Evolutionary conservation across 2,888 invertebrate genomes (phyloP), one percentile per base, ranked within the genome.

Genomic region (Dermolepida albohirtum): DNA sequence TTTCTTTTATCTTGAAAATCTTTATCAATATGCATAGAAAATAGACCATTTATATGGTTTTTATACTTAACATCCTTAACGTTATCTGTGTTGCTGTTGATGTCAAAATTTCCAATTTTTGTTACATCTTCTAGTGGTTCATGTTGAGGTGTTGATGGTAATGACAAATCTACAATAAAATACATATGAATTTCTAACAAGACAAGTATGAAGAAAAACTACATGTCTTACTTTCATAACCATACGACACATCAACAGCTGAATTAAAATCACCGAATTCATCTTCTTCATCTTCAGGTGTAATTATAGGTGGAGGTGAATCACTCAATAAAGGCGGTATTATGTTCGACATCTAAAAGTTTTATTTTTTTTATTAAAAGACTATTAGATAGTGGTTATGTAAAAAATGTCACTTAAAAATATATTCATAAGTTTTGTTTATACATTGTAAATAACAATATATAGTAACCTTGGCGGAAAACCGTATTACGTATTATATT

Each of bases 221-320:
- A n/a, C 27, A 6, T 2, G 16, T 40, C 59, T 50, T 76, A 81
- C 81, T 77, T 72, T 81, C 81, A 75, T 79, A 79, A 73, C 78
- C 79, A 71, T 77, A 81, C 22, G 81, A 81, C 64, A 78, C 70
- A 73, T 82, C 80, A 40, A 74, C 78, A 55, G 80, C 76, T 73
- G 86, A 86, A 81, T 86, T 85, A 82, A 88, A 89, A 77, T 88
- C 87, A 47, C 87, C 87, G 84, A 89, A 89, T 78, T 88, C 88
- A 82, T 88, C 88, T 67, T 83, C 82, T 57, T 85, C 85, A 70
- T 85, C 83, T 55, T 78, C 80, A 63, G 78, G 77, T 64, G 79
- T 78, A 70, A 84, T 84, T 73, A 87, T 86, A 47, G 88, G 87
- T 52, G 88, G 87, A 65, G 88, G 88, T 52, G 87, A 85, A 77